phyloP scores from a whole-genome alignment of 2,888 invertebrate species.

The Bhutanitis thaidina region DNA sequence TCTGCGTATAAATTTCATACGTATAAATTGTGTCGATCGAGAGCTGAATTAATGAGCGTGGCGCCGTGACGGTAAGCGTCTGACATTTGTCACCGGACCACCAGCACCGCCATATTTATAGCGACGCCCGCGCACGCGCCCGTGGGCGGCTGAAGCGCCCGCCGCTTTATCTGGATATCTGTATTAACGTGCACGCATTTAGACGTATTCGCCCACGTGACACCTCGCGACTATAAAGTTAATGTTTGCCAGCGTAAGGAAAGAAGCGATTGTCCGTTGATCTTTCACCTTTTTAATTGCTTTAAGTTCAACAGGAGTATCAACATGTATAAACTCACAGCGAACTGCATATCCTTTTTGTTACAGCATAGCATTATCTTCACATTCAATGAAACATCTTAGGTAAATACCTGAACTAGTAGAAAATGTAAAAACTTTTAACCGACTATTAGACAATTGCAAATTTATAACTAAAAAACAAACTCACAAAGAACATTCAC shows the following conservation, averaged over 20 bases:
- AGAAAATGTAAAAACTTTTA: no score
- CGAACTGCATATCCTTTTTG: no score
- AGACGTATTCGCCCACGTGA: slow-evolving; percentile 23
- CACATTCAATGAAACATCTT: no score
- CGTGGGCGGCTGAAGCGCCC: slow-evolving; percentile 56
- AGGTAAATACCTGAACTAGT: no score
- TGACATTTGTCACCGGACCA: slow-evolving; percentile 78
- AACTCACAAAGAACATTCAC: neutral
- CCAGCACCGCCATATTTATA: slow-evolving; percentile 76
- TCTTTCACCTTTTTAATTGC: neutral
- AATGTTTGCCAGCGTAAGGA: neutral
- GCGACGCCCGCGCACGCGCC: slow-evolving; percentile 58
- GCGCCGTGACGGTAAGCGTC: slow-evolving; percentile 62
- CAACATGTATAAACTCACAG: no score
- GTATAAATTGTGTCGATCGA: slow-evolving; percentile 5
- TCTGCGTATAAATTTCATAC: no score
- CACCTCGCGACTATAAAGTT: slow-evolving; percentile 11
- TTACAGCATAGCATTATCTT: no score
- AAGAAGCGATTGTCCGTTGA: neutral
- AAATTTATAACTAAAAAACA: no score
- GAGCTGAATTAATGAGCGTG: slow-evolving; percentile 71
- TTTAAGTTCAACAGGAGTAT: no score
- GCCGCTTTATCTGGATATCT: slow-evolving; percentile 45
- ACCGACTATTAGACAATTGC: no score
- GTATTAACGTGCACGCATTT: slow-evolving; percentile 23